phyloP scores from a whole-genome alignment of 2,888 invertebrate species.

The Epinotia nisella region DNA sequence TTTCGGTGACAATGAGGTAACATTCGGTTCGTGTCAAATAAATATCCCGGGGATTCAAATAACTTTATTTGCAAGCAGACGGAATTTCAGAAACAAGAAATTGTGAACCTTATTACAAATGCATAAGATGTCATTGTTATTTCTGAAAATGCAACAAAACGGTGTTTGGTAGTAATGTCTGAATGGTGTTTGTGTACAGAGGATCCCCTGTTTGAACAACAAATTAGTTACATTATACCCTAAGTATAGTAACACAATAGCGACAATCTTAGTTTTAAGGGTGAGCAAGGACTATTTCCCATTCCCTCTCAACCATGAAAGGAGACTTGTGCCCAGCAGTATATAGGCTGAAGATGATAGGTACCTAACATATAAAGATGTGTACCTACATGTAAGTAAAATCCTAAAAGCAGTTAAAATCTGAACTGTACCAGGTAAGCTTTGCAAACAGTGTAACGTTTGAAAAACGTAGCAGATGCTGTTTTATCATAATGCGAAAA shows the following conservation, averaged over 20 bases:
- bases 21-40: conserved; percentile 77
- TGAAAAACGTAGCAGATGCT: no score
- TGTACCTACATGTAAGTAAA: no score
- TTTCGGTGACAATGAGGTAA: conserved; percentile 59
- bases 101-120: conserved; percentile 49
- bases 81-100: conserved; percentile 36
- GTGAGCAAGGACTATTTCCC: conserved; percentile 48
- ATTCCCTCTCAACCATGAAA: no score
- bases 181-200: conserved; percentile 74
- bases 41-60: conserved; percentile 68
- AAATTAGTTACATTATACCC: conserved; percentile 83
- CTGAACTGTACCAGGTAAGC: no score
- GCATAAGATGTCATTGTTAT: conserved; percentile 21
- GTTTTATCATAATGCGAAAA: not conserved
- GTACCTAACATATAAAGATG: not conserved
- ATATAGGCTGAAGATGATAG: not conserved
- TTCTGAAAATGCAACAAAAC: not conserved
- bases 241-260: conserved; percentile 68
- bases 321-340: no score
- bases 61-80: conserved; percentile 47
- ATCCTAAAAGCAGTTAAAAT: not conserved
- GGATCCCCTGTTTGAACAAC: conserved; percentile 81
- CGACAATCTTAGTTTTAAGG: conserved; percentile 57
- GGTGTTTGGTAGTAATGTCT: conserved; percentile 55
- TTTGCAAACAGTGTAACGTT: no score